phyloP scores from a whole-genome alignment of 2,113 vertebrate species.

The Labeo catla region DNA sequence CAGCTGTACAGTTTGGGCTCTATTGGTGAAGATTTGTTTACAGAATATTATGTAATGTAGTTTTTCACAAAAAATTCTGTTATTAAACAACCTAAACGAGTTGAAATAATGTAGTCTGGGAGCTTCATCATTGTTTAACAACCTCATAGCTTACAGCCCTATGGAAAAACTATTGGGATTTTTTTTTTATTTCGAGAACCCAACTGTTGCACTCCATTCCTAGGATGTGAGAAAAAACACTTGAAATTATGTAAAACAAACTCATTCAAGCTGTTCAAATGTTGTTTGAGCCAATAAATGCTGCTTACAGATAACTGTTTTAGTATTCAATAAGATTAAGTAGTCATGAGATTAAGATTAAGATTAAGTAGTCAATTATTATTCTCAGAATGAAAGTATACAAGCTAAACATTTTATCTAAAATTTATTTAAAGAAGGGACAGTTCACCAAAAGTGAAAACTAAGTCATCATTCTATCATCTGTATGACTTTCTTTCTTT shows the following conservation, averaged over 20 bases:
- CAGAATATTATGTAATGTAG: neutral
- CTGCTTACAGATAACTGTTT: neutral
- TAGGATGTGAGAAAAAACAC: neutral
- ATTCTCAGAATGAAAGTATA: neutral
- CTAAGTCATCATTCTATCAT: neutral
- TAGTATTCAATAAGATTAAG: neutral
- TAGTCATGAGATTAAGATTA: neutral
- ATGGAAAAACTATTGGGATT: too few relatives aligned
- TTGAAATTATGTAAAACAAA: neutral
- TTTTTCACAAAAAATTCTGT: neutral
- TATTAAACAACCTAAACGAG: neutral
- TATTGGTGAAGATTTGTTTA: neutral
- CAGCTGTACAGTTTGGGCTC: too few relatives aligned
- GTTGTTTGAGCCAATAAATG: neutral
- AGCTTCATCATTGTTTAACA: neutral
- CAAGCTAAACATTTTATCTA: neutral
- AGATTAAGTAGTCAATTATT: neutral
- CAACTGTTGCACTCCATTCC: neutral
- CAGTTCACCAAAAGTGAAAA: neutral
- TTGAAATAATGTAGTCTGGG: too few relatives aligned
- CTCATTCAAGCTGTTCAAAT: neutral
- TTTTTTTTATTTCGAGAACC: neutral
- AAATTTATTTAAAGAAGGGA: neutral
- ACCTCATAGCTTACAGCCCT: neutral
- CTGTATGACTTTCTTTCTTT: neutral